Base-by-base conservation (phyloP, 53 echinoderm and acorn worm genomes). In the Henricia sp. region DNA sequence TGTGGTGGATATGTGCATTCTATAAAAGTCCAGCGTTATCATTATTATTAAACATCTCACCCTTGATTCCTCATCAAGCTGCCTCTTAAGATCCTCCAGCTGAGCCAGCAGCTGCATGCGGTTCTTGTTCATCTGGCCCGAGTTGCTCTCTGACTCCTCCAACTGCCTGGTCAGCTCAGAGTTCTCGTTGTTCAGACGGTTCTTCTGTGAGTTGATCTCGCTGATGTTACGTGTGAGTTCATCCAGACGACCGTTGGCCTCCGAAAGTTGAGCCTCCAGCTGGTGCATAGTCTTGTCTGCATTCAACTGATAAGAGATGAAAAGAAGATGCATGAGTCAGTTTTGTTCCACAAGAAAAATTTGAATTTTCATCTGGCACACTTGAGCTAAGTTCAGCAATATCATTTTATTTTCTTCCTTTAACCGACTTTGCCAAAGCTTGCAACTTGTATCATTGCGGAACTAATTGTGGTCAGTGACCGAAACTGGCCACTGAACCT, bases 221-320 rank as follows among this genome's bases (percentile, higher is more conserved):
- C 84, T 91, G 91, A 99, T 94, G 83, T 80, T 28, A 53, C 99
- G 90, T 33, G 88, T 84, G 60, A 83, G 85, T 71, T 99, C 99
- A 66, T 89, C 84, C 26, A 95, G 54, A 17, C 77, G 82, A 60
- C 78, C 68, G 86, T 94, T 99, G 60, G 92, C 87, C 70, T 99
- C 99, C n/a, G 86, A 84, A 16, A 99, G 87, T 71, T 99, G 99
- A 65, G 92, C 65, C 69, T 99, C 94, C 26, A 95, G 89, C 67
- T 89, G 92, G 68, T 99, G 99, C 50, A 63, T 33, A 34, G 63
- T 44, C 77, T 99, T 99, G 73, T 99, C 99, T 37, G 99, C 69
- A 37, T 84, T 94, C 75, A 90, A 60, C 95, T 93, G 82, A 13
- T 29, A 37, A 42, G 44, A 51, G 53, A 25, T n/a, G 39, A 33